Conservation (phyloP, 2,888 invertebrate species). For the Machimus atricapillus region DNA sequence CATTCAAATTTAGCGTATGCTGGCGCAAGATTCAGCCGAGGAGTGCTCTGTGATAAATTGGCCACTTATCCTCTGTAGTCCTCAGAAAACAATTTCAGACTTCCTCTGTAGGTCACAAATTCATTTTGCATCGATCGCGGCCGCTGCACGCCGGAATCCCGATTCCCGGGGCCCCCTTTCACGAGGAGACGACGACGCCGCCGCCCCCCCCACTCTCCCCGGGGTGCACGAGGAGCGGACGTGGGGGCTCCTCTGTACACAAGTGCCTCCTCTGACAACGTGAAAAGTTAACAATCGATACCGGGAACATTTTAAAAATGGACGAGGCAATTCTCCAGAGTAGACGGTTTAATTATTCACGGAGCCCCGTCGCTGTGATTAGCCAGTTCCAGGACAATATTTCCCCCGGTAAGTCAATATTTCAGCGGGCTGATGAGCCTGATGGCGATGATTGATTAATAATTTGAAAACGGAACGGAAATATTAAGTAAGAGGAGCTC, state of each 20-base stretch:
- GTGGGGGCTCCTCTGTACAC: not conserved
- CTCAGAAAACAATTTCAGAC: conserved; percentile 17
- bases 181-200: not conserved
- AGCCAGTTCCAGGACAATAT: not conserved
- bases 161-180: not conserved
- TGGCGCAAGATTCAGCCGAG: not conserved
- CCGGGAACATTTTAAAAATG: not conserved
- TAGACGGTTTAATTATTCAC: conserved; percentile 11
- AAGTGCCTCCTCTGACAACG: not conserved
- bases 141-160: not conserved
- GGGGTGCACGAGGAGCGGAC: not conserved
- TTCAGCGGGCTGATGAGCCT: not conserved
- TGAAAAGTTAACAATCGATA: conserved; percentile 8
- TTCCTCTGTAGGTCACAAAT: conserved; percentile 16
- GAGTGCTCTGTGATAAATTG: not conserved
- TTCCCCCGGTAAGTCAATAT: not conserved
- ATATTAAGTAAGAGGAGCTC: not conserved
- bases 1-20: not conserved
- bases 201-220: too few relatives aligned
- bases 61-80: conserved; percentile 15
- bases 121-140: conserved; percentile 7
- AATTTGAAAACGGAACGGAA: not conserved
- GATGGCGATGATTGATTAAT: not conserved
- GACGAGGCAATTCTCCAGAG: conserved; percentile 14
- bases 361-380: conserved; percentile 7